Conservation (phyloP, 1,140 invertebrate genomes). For the Thaumatotibia leucotreta region DNA sequence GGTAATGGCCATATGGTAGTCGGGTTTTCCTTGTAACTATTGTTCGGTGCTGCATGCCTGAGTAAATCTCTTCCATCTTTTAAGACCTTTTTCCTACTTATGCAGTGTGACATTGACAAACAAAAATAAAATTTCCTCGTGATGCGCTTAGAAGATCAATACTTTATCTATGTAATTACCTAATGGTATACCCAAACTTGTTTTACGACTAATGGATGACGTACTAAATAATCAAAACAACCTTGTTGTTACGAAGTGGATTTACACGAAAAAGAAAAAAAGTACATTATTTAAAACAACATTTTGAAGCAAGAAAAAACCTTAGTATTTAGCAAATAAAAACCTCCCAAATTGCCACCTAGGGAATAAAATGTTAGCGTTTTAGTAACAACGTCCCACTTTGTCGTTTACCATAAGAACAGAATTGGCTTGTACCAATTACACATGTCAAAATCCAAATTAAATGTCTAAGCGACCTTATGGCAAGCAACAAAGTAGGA, state of each 20-base stretch:
- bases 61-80: not conserved
- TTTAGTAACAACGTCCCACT: too few species aligned
- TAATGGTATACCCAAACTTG: not conserved
- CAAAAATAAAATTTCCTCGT: not conserved
- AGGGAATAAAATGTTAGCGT: too few species aligned
- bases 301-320: too few species aligned
- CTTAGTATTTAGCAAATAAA: too few species aligned
- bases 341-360: too few species aligned
- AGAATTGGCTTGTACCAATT: too few species aligned
- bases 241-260: not conserved
- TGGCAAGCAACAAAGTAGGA: too few species aligned
- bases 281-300: too few species aligned
- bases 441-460: too few species aligned
- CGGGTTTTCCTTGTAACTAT: constrained; percentile 33
- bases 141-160: not conserved
- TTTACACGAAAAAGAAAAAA: too few species aligned
- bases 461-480: too few species aligned
- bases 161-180: not conserved
- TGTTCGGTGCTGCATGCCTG: not conserved
- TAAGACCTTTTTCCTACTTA: not conserved
- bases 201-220: not conserved
- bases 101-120: not conserved
- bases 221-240: not conserved
- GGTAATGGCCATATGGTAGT: constrained; percentile 37
- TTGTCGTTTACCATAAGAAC: too few species aligned